Evolutionary conservation across 2,888 invertebrate genomes (phyloP), one percentile per base, ranked within the genome.

Genomic region (Microdon myrmicae): DNA sequence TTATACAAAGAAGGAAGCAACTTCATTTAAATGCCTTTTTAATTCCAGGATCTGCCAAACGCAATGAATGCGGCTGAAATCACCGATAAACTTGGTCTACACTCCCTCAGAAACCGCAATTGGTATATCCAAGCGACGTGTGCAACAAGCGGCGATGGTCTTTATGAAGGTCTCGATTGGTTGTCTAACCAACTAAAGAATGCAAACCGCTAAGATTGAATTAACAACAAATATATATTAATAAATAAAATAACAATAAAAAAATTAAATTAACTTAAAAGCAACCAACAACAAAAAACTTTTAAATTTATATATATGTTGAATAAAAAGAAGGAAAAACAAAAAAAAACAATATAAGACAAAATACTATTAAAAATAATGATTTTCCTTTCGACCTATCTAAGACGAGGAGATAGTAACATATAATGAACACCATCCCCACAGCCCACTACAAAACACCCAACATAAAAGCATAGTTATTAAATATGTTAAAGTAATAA

Each of bases 31-130:
- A n/a, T n/a, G n/a, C n/a, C 12, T 34, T 39, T 51, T 19, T 54
- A 41, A 71, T 80, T 81, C 26, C 79, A 96, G 94, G 99, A 99
- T 87, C 87, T 99, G 85, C 98, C 98, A 77, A 99, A 99, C 83
- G 98, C 98, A 74, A 99, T 99, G 98, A 98, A 96, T 82, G 97
- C 98, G 70, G 97, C 98, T 68, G 99, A 99, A 86, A 96, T 99
- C 74, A 99, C 98, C 75, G 98, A 99, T 84, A 99, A 98, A 87
- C 86, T 99, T 81, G 96, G 96, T 69, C 87, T 99, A 81, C 98
- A 98, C 83, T 94, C 95, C 79, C 85, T 98, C 82, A 90, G 97
- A 82, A 96, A 97, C 85, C 92, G 97, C 82, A 94, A 95, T 83
- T 95, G 95, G 95, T 95, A 94, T 84, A 95, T 95, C 80, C 95